These are phyloP conservation scores for Cheilosia soror DNA, from an alignment of 2,888 invertebrate species.

Conservation along the genomic window DNA sequence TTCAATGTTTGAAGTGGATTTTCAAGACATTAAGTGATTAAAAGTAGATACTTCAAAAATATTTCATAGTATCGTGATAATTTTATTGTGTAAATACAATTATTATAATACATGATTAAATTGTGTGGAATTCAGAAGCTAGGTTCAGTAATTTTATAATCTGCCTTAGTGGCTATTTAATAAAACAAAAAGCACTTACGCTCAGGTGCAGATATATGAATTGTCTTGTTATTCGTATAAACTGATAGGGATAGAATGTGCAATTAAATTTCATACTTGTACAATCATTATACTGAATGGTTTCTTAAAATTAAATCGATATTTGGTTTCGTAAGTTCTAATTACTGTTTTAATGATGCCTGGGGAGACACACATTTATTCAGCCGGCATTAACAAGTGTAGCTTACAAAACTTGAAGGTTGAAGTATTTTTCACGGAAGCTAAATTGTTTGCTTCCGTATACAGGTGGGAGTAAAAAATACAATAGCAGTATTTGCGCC, in stretches of 20 bases:
- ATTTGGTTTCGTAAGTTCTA: not conserved
- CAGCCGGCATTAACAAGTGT: not conserved
- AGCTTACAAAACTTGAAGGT: not conserved
- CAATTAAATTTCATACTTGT: not conserved
- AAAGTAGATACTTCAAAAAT: conserved; percentile 15
- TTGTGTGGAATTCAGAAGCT: conserved; percentile 25
- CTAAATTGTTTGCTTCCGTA: not conserved
- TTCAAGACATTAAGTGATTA: conserved; percentile 8
- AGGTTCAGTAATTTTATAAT: conserved; percentile 28
- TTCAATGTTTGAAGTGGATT: conserved; percentile 13
- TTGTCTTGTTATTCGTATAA: not conserved
- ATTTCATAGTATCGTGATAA: not conserved
- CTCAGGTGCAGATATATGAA: not conserved
- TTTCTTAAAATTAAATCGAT: not conserved
- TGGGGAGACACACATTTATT: too few species aligned
- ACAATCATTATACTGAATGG: not conserved
- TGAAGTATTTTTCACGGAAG: not conserved
- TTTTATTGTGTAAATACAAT: not conserved
- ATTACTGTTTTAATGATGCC: not conserved
- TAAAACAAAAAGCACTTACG: not conserved
- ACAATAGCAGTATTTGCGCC: too few species aligned
- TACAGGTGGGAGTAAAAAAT: not conserved
- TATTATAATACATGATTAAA: not conserved
- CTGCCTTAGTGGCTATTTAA: not conserved
- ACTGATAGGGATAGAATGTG: not conserved